These are phyloP conservation scores for Anoplopoma fimbria DNA, from an alignment of 2,113 vertebrate species.

Conservation along the genomic window DNA sequence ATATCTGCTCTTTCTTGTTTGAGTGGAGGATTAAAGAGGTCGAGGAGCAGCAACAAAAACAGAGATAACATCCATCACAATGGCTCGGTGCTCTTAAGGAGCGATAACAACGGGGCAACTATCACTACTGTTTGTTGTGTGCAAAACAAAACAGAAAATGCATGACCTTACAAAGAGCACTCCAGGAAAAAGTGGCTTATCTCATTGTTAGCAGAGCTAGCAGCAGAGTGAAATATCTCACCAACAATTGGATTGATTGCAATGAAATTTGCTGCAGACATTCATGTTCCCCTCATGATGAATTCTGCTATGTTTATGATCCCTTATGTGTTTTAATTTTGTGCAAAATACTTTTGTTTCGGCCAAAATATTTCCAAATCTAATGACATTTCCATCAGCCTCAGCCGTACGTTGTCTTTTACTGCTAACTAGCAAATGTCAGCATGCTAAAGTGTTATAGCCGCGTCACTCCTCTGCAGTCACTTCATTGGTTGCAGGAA, in stretches of 20 bases:
- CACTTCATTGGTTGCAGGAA: too few relatives aligned
- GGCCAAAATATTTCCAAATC: not conserved
- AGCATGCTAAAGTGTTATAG: too few relatives aligned
- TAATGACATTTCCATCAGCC: not conserved
- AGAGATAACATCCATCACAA: slow-evolving; percentile 28
- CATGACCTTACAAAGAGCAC: not conserved
- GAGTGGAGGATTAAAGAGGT: slow-evolving; percentile 35
- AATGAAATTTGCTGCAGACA: not conserved
- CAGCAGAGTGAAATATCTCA: not conserved
- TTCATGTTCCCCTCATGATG: not conserved
- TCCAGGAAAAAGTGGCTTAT: not conserved
- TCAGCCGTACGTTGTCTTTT: not conserved
- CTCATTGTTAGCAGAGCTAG: not conserved
- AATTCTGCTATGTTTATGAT: not conserved
- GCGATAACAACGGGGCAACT: not conserved
- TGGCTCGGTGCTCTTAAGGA: not conserved
- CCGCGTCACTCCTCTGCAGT: too few relatives aligned
- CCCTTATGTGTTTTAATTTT: not conserved
- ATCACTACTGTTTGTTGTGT: not conserved
- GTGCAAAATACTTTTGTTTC: not conserved
- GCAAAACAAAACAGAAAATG: slow-evolving; percentile 17
- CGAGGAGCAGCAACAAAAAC: slow-evolving; percentile 12
- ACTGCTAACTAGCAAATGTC: not conserved
- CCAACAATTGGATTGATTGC: not conserved
- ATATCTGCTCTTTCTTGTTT: slow-evolving; percentile 17